Evolutionary conservation across 2,888 invertebrate species (phyloP), one percentile per base, ranked within the genome.

Genomic region (Phlogophora meticulosa): DNA sequence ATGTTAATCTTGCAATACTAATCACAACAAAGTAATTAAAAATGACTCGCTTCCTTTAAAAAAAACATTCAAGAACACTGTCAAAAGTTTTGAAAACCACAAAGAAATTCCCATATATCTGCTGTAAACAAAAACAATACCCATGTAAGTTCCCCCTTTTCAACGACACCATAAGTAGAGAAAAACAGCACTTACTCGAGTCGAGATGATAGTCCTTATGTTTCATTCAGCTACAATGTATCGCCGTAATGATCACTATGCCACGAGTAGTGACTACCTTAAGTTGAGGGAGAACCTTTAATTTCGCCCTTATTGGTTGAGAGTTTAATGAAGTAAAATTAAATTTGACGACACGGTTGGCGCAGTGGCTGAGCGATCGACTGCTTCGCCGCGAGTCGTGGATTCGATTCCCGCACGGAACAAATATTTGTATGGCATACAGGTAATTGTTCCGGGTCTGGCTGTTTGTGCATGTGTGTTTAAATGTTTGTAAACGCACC

Each of bases 171-270:
- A 22, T 46, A 69, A 42, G 43, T 73, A 45, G 43, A 49, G 36
- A 17, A 32, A 55, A 76, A 64, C 61, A 55, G 53, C 45, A 58
- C 49, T 56, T 64, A 59, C 71, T 76, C 38, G 49, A 49, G 45
- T 51, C 22, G 58, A 45, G 58, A 76, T 51, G 45, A 80, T 62
- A 52, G 77, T 63, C 55, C 62, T 63, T 70, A 51, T 51, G 64
- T 45, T 70, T 58, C 57, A 51, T 70, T 58, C 66, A 53, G 28
- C 36, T 61, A 74, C 77, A 76, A 71, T 80, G 76, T 71, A 76
- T 80, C 36, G 43, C 46, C 22, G 56, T 61, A 70, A 73, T 73
- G 55, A 76, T 66, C 59, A 76, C 70, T 59, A 51, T 49, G 32
- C 48, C 38, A n/a, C 62, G 51, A 64, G 76, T 70, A 76, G 56